Evolutionary conservation across 2,113 vertebrate species (phyloP).

Genomic region (Leiothrix lutea): DNA sequence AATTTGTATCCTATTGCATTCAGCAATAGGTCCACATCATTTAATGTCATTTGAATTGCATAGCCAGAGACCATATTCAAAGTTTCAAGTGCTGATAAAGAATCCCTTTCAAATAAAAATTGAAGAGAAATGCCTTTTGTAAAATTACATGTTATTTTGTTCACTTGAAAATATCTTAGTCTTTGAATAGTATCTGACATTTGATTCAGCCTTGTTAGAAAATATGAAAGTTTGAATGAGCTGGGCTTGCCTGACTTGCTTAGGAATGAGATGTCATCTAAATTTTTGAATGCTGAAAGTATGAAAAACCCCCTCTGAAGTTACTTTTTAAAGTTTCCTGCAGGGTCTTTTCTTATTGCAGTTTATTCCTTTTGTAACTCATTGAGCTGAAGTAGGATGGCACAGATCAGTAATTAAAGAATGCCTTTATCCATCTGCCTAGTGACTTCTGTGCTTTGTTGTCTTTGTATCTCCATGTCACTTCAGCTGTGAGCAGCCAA

Average conservation of each 20-base stretch:
- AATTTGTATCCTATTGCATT: not conserved
- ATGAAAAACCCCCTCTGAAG: accelerated
- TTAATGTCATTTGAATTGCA: conserved; percentile 8
- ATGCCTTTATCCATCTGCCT: not conserved
- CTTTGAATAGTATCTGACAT: not conserved
- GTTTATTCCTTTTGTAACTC: not conserved
- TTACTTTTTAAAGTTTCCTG: not conserved
- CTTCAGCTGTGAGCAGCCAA: not conserved
- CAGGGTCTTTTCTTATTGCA: not conserved
- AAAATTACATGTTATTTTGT: not conserved
- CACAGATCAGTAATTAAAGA: not conserved
- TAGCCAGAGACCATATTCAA: not conserved
- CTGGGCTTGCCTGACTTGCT: not conserved
- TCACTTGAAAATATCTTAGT: not conserved
- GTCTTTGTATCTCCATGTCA: not conserved
- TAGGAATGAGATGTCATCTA: not conserved
- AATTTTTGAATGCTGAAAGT: not conserved
- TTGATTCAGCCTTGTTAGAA: not conserved
- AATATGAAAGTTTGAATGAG: not conserved
- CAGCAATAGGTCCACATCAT: not conserved
- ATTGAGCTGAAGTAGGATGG: not conserved
- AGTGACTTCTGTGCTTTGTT: not conserved
- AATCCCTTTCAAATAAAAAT: not conserved
- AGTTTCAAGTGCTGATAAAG: not conserved
- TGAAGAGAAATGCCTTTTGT: not conserved